A percentile compares a stretch with the other conserved stretches of the same genome.
Evolutionary conservation across 1,140 invertebrate species (phyloP).

Genomic region (Leguminivora glycinivorella): DNA sequence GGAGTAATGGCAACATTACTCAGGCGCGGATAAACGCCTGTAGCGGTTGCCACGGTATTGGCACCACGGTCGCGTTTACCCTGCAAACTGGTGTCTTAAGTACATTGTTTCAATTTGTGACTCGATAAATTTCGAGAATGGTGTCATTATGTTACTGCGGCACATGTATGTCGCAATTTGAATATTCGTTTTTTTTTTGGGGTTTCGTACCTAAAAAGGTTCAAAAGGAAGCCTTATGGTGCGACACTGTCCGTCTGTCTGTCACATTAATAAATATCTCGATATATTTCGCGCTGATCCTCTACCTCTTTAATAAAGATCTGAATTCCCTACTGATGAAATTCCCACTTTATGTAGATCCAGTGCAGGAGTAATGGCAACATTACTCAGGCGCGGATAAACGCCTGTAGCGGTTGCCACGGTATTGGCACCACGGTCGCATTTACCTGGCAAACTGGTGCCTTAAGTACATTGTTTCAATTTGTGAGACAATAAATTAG

Average conservation of each 20-base stretch:
- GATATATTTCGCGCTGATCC: too few species aligned
- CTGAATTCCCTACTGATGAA: constrained; percentile 66
- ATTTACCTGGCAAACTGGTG: constrained; percentile 18
- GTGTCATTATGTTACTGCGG: constrained; percentile 4
- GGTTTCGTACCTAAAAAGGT: too few species aligned
- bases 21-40: constrained; percentile 52
- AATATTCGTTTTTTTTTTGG: too few species aligned
- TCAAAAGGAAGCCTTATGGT: too few species aligned
- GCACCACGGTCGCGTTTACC: constrained; percentile 22
- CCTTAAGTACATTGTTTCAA: background rate
- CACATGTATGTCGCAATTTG: too few species aligned
- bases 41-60: constrained; percentile 42
- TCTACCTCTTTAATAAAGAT: constrained; percentile 52
- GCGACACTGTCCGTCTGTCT: too few species aligned
- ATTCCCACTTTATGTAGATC: constrained; percentile 53
- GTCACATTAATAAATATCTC: too few species aligned
- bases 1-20: constrained; percentile 63
- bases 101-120: background rate
- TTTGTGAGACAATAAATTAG: background rate
- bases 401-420: constrained; percentile 44
- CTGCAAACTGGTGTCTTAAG: constrained; percentile 13
- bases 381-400: constrained; percentile 59
- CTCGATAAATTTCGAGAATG: background rate
- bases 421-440: constrained; percentile 35
- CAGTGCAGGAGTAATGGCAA: constrained; percentile 51